Evolutionary conservation across 2,797 vertebrate genomes (phyloP).

Genomic region (Bufotes viridis): DNA sequence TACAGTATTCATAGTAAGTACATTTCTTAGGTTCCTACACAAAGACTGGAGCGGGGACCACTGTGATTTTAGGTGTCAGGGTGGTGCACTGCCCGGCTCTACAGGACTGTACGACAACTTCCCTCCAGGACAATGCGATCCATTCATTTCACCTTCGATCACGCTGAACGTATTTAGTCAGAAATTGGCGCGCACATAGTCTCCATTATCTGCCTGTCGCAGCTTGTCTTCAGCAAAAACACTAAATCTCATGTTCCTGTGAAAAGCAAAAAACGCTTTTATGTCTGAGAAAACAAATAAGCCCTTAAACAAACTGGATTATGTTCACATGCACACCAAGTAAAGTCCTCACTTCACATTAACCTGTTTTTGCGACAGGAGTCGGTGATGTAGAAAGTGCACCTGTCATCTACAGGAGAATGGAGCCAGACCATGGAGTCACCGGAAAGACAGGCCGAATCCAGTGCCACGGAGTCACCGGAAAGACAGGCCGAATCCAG

Average conservation of each 20-base stretch:
- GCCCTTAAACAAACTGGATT: not conserved
- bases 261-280: not conserved
- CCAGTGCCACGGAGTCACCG: not conserved
- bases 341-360: constrained; percentile 7
- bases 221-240: constrained; percentile 3
- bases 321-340: constrained; percentile 11
- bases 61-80: not conserved
- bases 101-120: not conserved
- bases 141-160: not conserved
- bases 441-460: not conserved
- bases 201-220: not conserved
- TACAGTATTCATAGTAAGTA: not conserved
- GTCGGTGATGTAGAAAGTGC: not conserved
- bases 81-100: not conserved
- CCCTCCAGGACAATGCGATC: not conserved
- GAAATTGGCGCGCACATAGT: not conserved
- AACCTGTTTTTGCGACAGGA: not conserved
- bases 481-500: no score
- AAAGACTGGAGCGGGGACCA: not conserved
- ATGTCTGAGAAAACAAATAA: constrained; percentile 12
- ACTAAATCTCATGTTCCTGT: not conserved
- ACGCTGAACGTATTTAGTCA: not conserved
- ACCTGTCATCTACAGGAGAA: not conserved
- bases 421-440: not conserved
- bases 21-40: not conserved